phyloP scores from a whole-genome alignment of 2,888 invertebrate genomes.

The Orthosia incerta region DNA sequence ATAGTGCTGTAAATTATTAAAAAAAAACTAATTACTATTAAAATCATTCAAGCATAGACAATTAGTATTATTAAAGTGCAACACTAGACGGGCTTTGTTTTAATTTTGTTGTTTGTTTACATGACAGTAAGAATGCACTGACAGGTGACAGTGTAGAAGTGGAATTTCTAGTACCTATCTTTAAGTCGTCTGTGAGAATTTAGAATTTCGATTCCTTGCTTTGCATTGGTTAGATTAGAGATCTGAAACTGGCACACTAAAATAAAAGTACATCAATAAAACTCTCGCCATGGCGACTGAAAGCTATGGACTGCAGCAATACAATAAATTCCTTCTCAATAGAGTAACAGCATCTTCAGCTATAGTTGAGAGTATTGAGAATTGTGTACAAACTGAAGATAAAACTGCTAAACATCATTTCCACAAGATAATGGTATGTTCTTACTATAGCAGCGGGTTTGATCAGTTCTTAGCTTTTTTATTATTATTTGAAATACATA shows the following conservation, averaged over 20 bases:
- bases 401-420: slow-evolving; percentile 78
- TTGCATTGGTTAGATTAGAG: too few relatives aligned
- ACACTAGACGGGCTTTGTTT: background rate
- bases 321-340: slow-evolving; percentile 95
- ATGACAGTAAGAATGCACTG: too few relatives aligned
- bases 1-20: background rate
- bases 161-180: too few relatives aligned
- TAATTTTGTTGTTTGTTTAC: background rate
- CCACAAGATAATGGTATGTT: slow-evolving; percentile 85
- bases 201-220: too few relatives aligned
- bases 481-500: background rate
- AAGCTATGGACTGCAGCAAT: slow-evolving; percentile 88
- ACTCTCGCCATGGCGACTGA: slow-evolving; percentile 44
- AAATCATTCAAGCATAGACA: background rate
- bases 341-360: slow-evolving; percentile 77
- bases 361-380: slow-evolving; percentile 79
- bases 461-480: background rate
- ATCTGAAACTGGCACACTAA: slow-evolving; percentile 2
- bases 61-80: background rate
- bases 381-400: slow-evolving; percentile 77
- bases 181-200: too few relatives aligned
- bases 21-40: too few relatives aligned
- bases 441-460: background rate
- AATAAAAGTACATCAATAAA: slow-evolving; percentile 26
- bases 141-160: background rate